Base-by-base conservation (phyloP, 2,797 vertebrate genomes). In the Paratrypauchen microcephalus region DNA sequence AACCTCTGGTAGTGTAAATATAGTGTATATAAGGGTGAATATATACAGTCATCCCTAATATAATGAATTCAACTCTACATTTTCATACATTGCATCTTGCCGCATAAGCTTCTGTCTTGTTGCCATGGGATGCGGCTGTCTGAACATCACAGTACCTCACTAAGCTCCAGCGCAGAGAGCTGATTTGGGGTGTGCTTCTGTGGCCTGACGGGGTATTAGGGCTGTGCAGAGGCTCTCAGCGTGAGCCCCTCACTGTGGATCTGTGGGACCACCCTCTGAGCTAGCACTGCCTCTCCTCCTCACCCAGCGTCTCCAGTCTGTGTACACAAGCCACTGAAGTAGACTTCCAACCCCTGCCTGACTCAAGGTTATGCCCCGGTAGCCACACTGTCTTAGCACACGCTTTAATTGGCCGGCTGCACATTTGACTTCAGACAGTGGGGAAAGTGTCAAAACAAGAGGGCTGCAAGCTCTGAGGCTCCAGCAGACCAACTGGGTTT, bases 371-470 rank as follows among this genome's bases (percentile, higher is more conserved):
- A 73, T 77, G 83, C 81, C 86, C 85, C 80, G 85, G 82, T 88
- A 87, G 89, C 78, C 85, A 62, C 81, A 66, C 74, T 61, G 82
- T 77, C 77, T 80, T 82, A 78, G 78, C 41, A 79, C 76, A 73
- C 70, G 73, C 74, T 88, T 88, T 92, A 87, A 89, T 90, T 89
- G 87, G 87, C 81, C 79, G 68, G 26, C 71, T 84, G 84, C 80
- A 65, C 80, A 71, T 89, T 85, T 79, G 70, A 86, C 85, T 88
- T 77, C 71, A 12, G 80, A 84, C 83, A 79, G 81, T 80, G 79
- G 84, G 82, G 66, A 52, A 52, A 66, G 83, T 79, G 85, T 83
- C 81, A 86, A 83, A 84, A 81, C 77, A 85, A 73, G 77, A 78
- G 66, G 65, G 78, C 72, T 69, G 82, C 80, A 82, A 83, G 66